phyloP scores from a whole-genome alignment of 2,797 vertebrate species.

The Delichon dasypus region DNA sequence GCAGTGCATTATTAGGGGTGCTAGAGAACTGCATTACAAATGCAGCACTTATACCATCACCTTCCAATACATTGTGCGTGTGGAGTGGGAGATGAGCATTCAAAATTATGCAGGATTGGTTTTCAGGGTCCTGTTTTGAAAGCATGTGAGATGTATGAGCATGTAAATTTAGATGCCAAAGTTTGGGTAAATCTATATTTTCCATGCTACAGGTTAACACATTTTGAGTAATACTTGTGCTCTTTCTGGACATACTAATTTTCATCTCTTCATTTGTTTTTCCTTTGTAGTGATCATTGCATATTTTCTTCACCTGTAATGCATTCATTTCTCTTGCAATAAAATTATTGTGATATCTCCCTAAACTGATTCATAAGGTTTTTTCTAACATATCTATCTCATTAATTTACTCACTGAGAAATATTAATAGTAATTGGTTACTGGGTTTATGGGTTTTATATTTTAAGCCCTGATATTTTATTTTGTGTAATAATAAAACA shows the following conservation, averaged over 20 bases:
- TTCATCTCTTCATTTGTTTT: slow-evolving; percentile 50
- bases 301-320: slow-evolving; percentile 48
- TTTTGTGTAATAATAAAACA: neutral
- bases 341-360: slow-evolving; percentile 48
- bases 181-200: neutral
- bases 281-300: slow-evolving; percentile 58
- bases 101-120: slow-evolving; percentile 19
- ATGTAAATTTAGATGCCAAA: neutral
- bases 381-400: slow-evolving; percentile 39
- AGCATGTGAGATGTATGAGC: slow-evolving; percentile 13
- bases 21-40: slow-evolving; percentile 37
- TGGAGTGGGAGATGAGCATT: slow-evolving; percentile 1
- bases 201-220: slow-evolving; percentile 25
- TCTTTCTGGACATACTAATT: slow-evolving; percentile 61
- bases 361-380: slow-evolving; percentile 31
- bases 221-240: slow-evolving; percentile 44
- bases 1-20: slow-evolving; percentile 21
- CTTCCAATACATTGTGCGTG: slow-evolving; percentile 22
- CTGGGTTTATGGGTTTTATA: neutral
- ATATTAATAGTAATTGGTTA: slow-evolving; percentile 23
- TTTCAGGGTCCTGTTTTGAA: slow-evolving; percentile 33
- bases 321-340: slow-evolving; percentile 47
- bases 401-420: slow-evolving; percentile 34
- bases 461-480: neutral
- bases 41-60: neutral